Evolutionary conservation across 2,888 invertebrate species (phyloP), one percentile per base, ranked within the genome.

Genomic region (Heliconius ethilla): DNA sequence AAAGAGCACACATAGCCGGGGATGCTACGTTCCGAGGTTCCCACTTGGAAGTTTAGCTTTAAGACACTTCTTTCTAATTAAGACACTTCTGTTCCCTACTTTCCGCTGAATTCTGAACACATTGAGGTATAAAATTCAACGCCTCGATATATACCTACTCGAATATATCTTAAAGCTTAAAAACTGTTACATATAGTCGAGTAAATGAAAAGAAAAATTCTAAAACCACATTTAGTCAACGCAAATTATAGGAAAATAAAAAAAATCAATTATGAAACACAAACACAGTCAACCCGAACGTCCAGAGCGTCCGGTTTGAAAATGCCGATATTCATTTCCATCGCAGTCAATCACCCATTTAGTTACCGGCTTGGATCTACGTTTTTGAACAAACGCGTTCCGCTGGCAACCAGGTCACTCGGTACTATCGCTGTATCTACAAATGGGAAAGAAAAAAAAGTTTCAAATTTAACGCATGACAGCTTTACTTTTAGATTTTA

Each of bases 311-410:
- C 25, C 70, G 62, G 72, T 22, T 51, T 55, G 55, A 77, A 77
- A 72, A 77, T 70, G 76, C 70, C 76, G 65, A 77, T 77, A 77
- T 73, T 73, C 76, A 73, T 73, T 77, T 77, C 76, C 72, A 77
- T 77, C 72, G 40, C 76, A 77, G 76, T 77, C 76, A 55, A 77
- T 66, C 76, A 77, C 76, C 76, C 76, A 73, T 77, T 73, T 72
- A 77, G 70, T 65, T 66, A 51, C 63, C 70, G 59, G 63, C 74
- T 70, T 55, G 76, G 37, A 73, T 66, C 76, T 73, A 77, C 76
- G 65, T 73, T 77, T 77, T 73, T 77, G 72, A 72, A 66, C 72
- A 66, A 77, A 72, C 22, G 55, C 72, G 33, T 72, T 77, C 70
- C 55, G 55, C 25, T 59, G 72, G 10, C 63, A 62, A 74, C 63